These are phyloP conservation scores for Chloropsis cyanopogon DNA, from an alignment of 2,113 vertebrate genomes.

Conservation along the genomic window DNA sequence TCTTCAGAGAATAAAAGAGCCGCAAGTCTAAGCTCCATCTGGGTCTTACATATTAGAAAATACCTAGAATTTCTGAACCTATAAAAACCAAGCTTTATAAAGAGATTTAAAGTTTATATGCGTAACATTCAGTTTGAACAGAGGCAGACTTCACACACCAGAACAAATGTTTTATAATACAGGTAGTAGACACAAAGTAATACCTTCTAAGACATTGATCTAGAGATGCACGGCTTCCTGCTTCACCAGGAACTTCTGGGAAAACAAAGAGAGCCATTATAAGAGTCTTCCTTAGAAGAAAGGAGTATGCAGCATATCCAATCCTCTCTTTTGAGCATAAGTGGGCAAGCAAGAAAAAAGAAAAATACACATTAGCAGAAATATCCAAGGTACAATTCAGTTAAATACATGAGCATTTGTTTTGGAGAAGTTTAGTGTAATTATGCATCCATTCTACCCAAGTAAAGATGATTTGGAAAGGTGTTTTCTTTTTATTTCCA, in stretches of 20 bases:
- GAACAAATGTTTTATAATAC: neutral
- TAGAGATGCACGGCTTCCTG: neutral
- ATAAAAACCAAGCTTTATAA: neutral
- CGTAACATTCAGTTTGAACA: neutral
- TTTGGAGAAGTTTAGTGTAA: conserved; percentile 30
- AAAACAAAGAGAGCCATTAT: neutral
- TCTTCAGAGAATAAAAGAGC: neutral
- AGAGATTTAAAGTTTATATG: neutral
- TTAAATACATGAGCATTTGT: neutral
- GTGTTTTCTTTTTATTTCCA: conserved; percentile 53
- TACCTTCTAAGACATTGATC: neutral
- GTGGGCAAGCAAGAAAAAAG: neutral
- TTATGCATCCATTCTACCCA: conserved; percentile 13
- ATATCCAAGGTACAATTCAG: neutral
- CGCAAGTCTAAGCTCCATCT: neutral
- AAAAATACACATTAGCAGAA: neutral
- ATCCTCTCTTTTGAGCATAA: neutral
- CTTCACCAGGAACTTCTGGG: neutral
- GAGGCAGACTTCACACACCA: neutral
- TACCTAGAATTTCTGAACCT: neutral
- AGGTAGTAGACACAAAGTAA: neutral
- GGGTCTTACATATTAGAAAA: neutral
- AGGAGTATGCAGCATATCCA: neutral
- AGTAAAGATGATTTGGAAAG: conserved; percentile 51
- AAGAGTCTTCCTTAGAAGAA: neutral